Conservation (phyloP, 2,888 invertebrate genomes). For the Trissoscelio sp. region DNA sequence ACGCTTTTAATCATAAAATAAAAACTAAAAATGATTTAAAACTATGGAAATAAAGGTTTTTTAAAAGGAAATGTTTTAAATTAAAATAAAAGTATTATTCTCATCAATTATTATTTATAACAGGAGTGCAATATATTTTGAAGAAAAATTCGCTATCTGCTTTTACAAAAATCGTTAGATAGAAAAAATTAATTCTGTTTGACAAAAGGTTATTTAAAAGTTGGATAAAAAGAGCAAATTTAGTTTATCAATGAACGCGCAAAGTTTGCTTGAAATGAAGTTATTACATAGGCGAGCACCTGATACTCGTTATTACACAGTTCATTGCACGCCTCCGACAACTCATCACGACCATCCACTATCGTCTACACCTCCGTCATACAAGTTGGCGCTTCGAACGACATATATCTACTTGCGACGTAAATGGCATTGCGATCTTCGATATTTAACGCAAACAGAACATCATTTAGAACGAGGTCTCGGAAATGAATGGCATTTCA, state of each 20-base stretch:
- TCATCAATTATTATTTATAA: no score
- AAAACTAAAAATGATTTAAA: no score
- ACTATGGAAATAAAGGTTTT: no score
- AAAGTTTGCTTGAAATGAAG: slow-evolving; percentile 46
- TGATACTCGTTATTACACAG: slow-evolving; percentile 59
- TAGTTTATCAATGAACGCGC: slow-evolving; percentile 18
- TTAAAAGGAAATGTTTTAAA: no score
- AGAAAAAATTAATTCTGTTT: background rate
- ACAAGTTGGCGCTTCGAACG: slow-evolving; percentile 18
- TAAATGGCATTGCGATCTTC: slow-evolving; percentile 44
- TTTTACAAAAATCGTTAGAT: no score
- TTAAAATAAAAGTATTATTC: no score
- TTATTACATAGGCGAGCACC: slow-evolving; percentile 35
- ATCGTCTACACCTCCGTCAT: slow-evolving; percentile 38
- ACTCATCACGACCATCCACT: slow-evolving; percentile 48
- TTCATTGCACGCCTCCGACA: slow-evolving; percentile 50
- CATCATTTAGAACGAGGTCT: slow-evolving; percentile 10
- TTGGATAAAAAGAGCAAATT: slow-evolving; percentile 3
- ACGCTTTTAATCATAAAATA: no score
- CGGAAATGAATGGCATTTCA: slow-evolving; percentile 36
- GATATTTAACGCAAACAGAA: slow-evolving; percentile 46
- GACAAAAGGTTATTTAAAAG: background rate
- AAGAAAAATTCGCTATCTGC: no score
- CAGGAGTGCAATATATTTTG: no score
- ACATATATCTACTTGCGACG: slow-evolving; percentile 48